Evolutionary conservation across 2,888 invertebrate genomes (phyloP), one percentile per base, ranked within the genome.

Genomic region (Xiphydria camelus): DNA sequence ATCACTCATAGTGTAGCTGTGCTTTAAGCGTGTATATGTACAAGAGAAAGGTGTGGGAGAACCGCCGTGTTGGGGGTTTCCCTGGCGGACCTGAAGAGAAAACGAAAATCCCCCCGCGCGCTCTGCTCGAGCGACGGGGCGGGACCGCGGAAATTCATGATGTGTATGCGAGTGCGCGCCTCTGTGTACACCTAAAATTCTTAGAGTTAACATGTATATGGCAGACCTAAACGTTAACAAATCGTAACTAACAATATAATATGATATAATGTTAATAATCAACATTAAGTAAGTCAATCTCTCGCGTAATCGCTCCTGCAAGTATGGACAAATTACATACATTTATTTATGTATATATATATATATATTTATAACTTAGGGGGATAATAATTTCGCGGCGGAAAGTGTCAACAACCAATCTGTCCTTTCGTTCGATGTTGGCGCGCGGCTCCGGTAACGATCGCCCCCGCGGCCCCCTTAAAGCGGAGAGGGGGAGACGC

Each of bases 261-360:
- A n/a, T n/a, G n/a, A 53, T 45, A 51, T 58, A 55, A 58, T 49
- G 53, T 61, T 58, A 53, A 62, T 12, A n/a, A n/a, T 58, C 53
- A 54, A 62, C 51, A 57, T 68, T 71, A 70, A 72, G 71, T 69
- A 71, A 68, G 62, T 66, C 62, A 70, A 68, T 68, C 67, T 66
- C 66, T 64, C 66, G 52, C 61, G 57, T 63, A 64, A 58, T 62
- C 59, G 56, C 53, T 60, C 55, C 55, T 56, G 49, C 55, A 57
- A 2, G 53, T 56, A 51, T 64, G 57, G 57, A 61, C 56, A 60
- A 59, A 47, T 41, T 25, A 54, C 52, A 57, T 57, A 51, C 53
- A 61, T 46, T 55, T 51, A 53, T 57, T 49, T 40, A 51, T 53
- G 25, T 49, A 53, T 40, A 49, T 53, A 36, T 47, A 45, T 45